Evolutionary conservation across 2,888 invertebrate species (phyloP), one percentile per base, ranked within the genome.

Genomic region (Temnothorax ravouxi): DNA sequence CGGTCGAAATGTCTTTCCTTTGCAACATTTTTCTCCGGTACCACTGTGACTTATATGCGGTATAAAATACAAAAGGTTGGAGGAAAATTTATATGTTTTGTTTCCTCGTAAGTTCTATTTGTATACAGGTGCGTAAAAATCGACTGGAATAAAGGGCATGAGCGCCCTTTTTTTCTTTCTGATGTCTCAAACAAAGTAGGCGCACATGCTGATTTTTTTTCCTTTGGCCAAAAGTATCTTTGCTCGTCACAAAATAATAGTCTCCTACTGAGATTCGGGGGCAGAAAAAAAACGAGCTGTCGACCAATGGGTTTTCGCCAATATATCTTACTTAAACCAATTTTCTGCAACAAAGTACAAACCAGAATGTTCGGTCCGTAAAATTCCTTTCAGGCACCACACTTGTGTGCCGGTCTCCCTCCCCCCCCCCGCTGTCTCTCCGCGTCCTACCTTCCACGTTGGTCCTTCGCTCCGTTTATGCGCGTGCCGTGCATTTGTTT

Each of bases 401-500:
- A n/a, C n/a, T n/a, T 59, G 56, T 29, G 11, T 18, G 3, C 13
- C 21, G 38, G 2, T 41, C 15, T 54, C 8, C 29, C 61, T 5
- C 38, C 0, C 11, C 6, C 1, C 29, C 11, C 11, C 29, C 6
- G 3, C n/a, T 3, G 2, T 59, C 21, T 21, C 11, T 18, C 21
- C 44, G 8, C 15, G 5, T 61, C 47, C 9, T 15, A 6, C 38
- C n/a, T 1, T 54, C 54, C 34, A 29, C 29, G 8, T 44, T 44
- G 15, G 2, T 61, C 9, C 34, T 34, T 18, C 8, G 8, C 29
- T 34, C 61, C 15, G 52, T 80, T 69, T 80, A 59, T 59, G 59
- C 50, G 21, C 59, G 54, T 77, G 79, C 44, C 79, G 21, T 56
- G 54, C 44, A 69, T 72, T 56, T 75, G 29, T 67, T 77, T 77